Percentiles rank a stretch among this genome's conserved stretches.
Evolutionary conservation across 2,113 vertebrate genomes (phyloP).

Genomic region (Mustela lutreola): DNA sequence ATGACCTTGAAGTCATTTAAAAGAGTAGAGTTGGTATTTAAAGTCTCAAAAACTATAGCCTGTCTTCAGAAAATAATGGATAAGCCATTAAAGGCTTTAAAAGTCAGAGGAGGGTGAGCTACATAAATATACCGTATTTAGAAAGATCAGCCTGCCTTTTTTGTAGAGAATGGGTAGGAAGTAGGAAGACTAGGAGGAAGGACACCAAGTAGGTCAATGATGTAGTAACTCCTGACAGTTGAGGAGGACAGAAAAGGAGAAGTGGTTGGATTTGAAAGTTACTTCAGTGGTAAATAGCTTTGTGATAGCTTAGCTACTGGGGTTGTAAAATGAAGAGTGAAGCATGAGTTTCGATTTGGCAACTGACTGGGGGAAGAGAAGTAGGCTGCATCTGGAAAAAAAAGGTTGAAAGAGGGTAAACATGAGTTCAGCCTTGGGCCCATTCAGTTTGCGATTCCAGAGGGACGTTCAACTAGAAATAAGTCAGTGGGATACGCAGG

Average conservation of each 20-base stretch:
- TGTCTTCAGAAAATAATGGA: constrained; percentile 3
- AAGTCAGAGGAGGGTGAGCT: background rate
- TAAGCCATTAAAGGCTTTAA: background rate
- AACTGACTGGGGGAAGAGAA: constrained; percentile 6
- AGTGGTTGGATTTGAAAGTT: background rate
- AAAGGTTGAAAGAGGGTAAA: background rate
- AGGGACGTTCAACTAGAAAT: background rate
- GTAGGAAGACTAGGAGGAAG: background rate
- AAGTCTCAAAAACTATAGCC: too few species aligned
- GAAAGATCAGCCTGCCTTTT: background rate
- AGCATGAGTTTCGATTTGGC: background rate
- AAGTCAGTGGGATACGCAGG: background rate
- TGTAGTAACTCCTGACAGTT: background rate
- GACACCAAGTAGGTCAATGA: background rate
- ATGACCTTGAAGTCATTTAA: background rate
- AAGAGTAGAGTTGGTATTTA: background rate
- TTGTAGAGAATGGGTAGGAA: background rate
- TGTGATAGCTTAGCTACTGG: background rate
- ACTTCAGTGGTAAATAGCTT: background rate
- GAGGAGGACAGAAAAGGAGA: background rate
- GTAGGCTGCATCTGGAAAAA: constrained; percentile 27
- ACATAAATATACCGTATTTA: background rate
- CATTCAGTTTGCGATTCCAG: background rate
- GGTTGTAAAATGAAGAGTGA: background rate
- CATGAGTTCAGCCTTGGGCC: background rate